Evolutionary conservation across 2,113 vertebrate species (phyloP).

Genomic region (Thalassoma bifasciatum): DNA sequence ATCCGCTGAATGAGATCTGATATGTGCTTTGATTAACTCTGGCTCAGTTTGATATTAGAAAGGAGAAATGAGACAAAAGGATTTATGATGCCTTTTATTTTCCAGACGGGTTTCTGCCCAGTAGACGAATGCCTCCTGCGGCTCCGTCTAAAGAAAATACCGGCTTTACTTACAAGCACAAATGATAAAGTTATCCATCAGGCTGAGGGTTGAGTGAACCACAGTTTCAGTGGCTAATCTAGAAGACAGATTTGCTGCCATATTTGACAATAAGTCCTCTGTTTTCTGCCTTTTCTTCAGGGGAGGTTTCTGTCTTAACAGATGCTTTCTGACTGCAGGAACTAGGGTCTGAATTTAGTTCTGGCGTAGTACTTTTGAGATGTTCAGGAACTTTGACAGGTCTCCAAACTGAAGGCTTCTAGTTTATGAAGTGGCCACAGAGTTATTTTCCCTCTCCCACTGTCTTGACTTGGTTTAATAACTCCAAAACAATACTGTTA

Average conservation of each 20-base stretch:
- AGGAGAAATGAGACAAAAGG: not conserved
- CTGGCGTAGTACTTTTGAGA: too few relatives aligned
- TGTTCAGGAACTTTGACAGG: too few relatives aligned
- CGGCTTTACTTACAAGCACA: not conserved
- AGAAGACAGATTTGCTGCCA: not conserved
- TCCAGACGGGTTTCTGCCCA: slow-evolving; percentile 2
- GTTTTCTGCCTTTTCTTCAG: not conserved
- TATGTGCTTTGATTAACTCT: slow-evolving; percentile 9
- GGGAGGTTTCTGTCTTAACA: not conserved
- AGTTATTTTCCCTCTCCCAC: too few relatives aligned
- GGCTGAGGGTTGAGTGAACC: not conserved
- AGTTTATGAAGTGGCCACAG: too few relatives aligned
- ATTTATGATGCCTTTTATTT: not conserved
- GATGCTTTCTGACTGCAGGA: not conserved
- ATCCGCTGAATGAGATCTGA: not conserved
- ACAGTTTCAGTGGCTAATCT: not conserved
- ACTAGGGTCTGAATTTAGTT: too few relatives aligned
- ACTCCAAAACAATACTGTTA: too few relatives aligned
- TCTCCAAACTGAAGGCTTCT: too few relatives aligned
- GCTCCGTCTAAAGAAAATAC: not conserved
- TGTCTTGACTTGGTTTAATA: too few relatives aligned
- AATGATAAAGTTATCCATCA: not conserved
- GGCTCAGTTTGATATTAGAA: not conserved
- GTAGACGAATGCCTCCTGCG: not conserved
- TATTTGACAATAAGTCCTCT: not conserved